phyloP scores from a whole-genome alignment of 2,113 vertebrate species.

The Acanthochromis polyacanthus region DNA sequence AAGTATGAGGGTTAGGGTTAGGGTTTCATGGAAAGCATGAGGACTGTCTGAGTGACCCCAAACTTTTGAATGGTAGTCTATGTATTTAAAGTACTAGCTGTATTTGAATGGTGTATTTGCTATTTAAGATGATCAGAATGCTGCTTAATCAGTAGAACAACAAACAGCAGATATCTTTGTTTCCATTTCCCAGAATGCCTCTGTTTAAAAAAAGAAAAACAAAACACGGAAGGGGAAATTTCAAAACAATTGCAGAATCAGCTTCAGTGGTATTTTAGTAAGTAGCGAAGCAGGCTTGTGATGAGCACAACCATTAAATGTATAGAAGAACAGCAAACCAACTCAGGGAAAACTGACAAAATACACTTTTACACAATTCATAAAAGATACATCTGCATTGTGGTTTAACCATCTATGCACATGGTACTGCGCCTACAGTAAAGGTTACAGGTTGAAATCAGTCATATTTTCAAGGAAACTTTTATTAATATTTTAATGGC shows the following conservation, averaged over 20 bases:
- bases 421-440: not conserved
- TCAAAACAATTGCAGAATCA: not conserved
- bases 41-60: too few species aligned
- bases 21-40: too few species aligned
- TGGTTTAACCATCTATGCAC: not conserved
- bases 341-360: too few species aligned
- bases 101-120: not conserved
- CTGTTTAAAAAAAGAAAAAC: not conserved
- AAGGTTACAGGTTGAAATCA: too few species aligned
- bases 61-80: too few species aligned
- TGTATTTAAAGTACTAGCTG: not conserved
- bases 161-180: not conserved
- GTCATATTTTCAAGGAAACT: too few species aligned
- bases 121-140: not conserved
- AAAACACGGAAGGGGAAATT: not conserved
- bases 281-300: not conserved
- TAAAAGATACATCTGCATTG: not conserved
- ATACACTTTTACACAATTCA: not conserved
- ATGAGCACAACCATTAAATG: not conserved
- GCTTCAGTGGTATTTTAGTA: slow-evolving; percentile 5
- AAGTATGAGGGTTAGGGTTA: too few species aligned
- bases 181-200: slow-evolving; percentile 2
- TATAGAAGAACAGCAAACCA: too few species aligned
- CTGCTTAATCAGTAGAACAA: not conserved
- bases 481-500: too few species aligned